Conservation (phyloP, 2,797 vertebrate genomes). For the Margarornis squamiger region DNA sequence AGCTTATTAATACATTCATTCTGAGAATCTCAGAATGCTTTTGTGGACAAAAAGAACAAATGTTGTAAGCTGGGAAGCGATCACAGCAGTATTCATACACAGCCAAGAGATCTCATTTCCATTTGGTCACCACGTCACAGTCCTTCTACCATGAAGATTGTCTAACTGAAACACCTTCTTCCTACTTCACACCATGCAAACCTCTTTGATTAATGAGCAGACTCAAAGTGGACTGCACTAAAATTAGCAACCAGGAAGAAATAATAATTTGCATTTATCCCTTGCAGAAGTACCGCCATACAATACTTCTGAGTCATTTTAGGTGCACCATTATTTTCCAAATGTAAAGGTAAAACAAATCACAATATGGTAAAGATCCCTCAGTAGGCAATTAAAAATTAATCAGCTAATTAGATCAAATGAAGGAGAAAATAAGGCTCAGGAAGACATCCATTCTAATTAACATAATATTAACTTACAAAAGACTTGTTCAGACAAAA, state of each 20-base stretch:
- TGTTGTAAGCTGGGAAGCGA: not conserved
- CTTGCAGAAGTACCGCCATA: not conserved
- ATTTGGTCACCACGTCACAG: not conserved
- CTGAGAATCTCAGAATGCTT: not conserved
- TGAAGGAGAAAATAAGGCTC: slow-evolving; percentile 56
- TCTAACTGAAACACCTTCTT: not conserved
- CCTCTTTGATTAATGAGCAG: slow-evolving; percentile 3
- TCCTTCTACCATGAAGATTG: not conserved
- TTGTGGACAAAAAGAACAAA: not conserved
- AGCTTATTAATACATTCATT: not conserved
- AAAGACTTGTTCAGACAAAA: slow-evolving; percentile 30
- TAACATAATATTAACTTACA: slow-evolving; percentile 53
- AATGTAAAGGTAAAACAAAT: slow-evolving; percentile 49
- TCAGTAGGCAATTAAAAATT: slow-evolving; percentile 62
- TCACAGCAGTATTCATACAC: not conserved
- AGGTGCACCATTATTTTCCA: slow-evolving; percentile 11
- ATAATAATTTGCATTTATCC: slow-evolving; percentile 18
- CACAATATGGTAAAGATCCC: slow-evolving; percentile 42
- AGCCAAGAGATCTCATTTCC: not conserved
- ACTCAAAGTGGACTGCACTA: not conserved
- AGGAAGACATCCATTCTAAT: slow-evolving; percentile 55
- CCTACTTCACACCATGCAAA: not conserved
- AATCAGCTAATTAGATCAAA: slow-evolving; percentile 57
- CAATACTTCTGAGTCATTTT: not conserved
- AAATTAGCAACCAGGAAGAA: slow-evolving; percentile 48